Conservation (phyloP, 1,140 invertebrate species). For the Acromyrmex echinatior region DNA sequence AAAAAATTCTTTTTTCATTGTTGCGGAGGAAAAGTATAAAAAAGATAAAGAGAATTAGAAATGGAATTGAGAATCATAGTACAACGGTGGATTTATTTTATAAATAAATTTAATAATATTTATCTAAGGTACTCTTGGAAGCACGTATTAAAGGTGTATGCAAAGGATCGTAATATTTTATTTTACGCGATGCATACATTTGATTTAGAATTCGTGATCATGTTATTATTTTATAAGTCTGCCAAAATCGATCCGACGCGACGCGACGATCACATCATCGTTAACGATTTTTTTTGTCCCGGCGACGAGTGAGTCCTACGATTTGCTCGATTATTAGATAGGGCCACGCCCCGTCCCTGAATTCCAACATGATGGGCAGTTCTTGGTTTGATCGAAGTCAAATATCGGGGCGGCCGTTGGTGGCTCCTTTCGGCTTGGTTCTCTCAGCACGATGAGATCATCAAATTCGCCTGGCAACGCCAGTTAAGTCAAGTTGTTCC, state of each 20-base stretch:
- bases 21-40: not conserved
- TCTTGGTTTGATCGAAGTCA: constrained; percentile 72
- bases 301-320: not conserved
- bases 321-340: constrained; percentile 50
- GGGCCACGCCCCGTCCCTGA: constrained; percentile 42
- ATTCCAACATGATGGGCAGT: constrained; percentile 56
- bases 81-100: not conserved
- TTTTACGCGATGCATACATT: not conserved
- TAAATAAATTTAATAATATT: not conserved
- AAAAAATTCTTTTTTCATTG: not conserved
- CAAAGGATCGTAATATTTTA: not conserved
- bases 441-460: constrained; percentile 47
- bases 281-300: constrained; percentile 24
- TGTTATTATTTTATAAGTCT: not conserved
- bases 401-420: constrained; percentile 63
- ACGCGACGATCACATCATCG: constrained; percentile 14
- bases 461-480: constrained; percentile 44
- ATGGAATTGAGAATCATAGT: not conserved
- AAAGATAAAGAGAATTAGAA: not conserved
- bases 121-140: not conserved
- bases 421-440: constrained; percentile 37
- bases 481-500: not conserved
- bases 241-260: not conserved
- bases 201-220: not conserved
- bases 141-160: not conserved